phyloP scores from a whole-genome alignment of 2,888 invertebrate species.

The Bembecia ichneumoniformis region DNA sequence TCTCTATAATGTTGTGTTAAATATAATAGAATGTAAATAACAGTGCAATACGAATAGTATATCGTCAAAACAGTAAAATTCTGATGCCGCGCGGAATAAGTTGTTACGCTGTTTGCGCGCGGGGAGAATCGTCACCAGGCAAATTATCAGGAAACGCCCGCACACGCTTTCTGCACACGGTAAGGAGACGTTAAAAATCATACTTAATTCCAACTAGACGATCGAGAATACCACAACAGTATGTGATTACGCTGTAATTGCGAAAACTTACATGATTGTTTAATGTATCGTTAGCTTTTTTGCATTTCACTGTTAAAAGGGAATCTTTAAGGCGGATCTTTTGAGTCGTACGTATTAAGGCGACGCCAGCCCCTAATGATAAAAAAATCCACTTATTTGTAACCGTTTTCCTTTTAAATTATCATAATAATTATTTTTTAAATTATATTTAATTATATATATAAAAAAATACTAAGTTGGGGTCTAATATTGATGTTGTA shows the following conservation, averaged over 20 bases:
- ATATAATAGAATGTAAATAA: too few species aligned
- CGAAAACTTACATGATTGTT: constrained; percentile 21
- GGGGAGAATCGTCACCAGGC: constrained; percentile 39
- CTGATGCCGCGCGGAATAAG: constrained; percentile 17
- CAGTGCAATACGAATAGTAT: background rate
- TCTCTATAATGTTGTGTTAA: too few species aligned
- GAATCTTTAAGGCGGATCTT: constrained; percentile 11
- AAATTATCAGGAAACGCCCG: constrained; percentile 57
- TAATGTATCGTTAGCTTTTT: constrained; percentile 9
- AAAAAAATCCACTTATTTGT: too few species aligned
- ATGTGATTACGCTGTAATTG: constrained; percentile 16
- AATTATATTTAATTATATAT: too few species aligned
- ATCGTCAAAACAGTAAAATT: background rate
- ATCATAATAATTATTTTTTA: too few species aligned
- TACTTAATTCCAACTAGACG: constrained; percentile 40
- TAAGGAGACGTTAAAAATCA: constrained; percentile 47
- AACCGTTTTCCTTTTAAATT: too few species aligned
- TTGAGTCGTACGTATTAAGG: too few species aligned
- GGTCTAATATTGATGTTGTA: too few species aligned
- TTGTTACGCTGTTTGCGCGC: constrained; percentile 40
- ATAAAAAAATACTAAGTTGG: too few species aligned
- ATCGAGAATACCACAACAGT: constrained; percentile 17
- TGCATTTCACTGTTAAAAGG: constrained; percentile 19
- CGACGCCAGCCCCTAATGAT: too few species aligned
- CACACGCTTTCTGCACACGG: constrained; percentile 68